A percentile compares a stretch with the other conserved stretches of the same genome.
Evolutionary conservation across 2,888 invertebrate species (phyloP).

Genomic region (Rhogogaster chlorosoma): DNA sequence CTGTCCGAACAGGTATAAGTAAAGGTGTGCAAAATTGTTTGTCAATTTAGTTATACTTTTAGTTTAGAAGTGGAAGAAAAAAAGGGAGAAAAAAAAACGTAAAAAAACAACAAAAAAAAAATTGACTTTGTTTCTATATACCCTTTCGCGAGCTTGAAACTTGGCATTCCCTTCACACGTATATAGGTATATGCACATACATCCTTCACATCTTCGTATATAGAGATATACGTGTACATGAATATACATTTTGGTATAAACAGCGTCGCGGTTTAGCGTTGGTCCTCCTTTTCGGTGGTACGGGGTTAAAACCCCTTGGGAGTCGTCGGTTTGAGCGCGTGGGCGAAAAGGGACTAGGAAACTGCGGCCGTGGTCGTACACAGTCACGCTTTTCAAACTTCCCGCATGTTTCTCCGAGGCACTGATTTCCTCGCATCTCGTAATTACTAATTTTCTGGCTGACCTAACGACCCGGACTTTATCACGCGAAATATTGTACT

Average conservation of each 20-base stretch:
- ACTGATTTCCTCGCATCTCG: conserved; percentile 6
- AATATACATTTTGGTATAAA: neutral
- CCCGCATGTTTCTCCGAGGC: neutral
- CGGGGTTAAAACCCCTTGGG: neutral
- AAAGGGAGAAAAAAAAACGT: neutral
- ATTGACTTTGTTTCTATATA: neutral
- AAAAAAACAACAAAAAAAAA: neutral
- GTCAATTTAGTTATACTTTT: too few relatives aligned
- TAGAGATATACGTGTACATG: neutral
- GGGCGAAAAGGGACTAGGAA: neutral
- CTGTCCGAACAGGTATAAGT: neutral
- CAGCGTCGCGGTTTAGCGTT: neutral
- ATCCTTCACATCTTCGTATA: neutral
- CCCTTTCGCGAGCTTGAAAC: neutral
- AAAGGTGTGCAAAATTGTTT: too few relatives aligned
- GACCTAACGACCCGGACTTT: neutral
- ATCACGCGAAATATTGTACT: neutral
- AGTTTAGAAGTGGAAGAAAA: neutral
- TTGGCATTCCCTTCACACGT: neutral
- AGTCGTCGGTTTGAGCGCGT: conserved; percentile 16
- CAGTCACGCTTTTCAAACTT: conserved; percentile 18
- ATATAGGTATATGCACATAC: neutral
- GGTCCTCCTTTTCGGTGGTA: neutral
- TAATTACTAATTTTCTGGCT: conserved; percentile 7
- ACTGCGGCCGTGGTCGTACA: neutral